A percentile compares a stretch with the other conserved stretches of the same genome.
phyloP scores from a whole-genome alignment of 2,113 vertebrate genomes.

The Hydropotes inermis region DNA sequence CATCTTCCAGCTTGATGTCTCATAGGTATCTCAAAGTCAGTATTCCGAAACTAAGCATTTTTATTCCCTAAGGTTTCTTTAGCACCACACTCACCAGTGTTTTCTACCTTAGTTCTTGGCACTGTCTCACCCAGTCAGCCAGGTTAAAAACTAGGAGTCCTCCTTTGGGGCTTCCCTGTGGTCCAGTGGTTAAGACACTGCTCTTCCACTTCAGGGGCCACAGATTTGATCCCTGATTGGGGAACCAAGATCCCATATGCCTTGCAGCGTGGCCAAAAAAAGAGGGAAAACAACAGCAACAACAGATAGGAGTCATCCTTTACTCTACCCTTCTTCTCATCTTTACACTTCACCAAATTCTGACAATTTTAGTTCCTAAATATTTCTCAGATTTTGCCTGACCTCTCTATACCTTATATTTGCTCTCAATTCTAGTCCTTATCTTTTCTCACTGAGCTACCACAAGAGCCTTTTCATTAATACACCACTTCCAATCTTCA shows the following conservation, averaged over 20 bases:
- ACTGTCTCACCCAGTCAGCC: not conserved
- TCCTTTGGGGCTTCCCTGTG: not conserved
- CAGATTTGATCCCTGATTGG: not conserved
- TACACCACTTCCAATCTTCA: not conserved
- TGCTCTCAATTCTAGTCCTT: not conserved
- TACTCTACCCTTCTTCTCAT: not conserved
- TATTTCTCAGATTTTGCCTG: not conserved
- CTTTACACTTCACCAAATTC: not conserved
- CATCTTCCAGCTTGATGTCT: not conserved
- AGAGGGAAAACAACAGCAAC: not conserved
- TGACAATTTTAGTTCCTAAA: not conserved
- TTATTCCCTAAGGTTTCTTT: not conserved
- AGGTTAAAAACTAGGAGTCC: not conserved
- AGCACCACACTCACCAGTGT: not conserved
- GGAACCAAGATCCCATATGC: not conserved
- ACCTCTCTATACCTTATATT: not conserved
- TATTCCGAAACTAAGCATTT: not conserved
- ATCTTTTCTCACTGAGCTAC: not conserved
- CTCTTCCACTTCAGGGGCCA: not conserved
- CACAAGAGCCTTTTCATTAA: not conserved
- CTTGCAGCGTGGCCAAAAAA: not conserved
- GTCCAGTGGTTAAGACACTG: not conserved
- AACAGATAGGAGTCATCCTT: not conserved
- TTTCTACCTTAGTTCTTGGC: not conserved
- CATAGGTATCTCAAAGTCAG: not conserved